Conservation (phyloP, 2,888 invertebrate species). For the Xanthia icteritia region DNA sequence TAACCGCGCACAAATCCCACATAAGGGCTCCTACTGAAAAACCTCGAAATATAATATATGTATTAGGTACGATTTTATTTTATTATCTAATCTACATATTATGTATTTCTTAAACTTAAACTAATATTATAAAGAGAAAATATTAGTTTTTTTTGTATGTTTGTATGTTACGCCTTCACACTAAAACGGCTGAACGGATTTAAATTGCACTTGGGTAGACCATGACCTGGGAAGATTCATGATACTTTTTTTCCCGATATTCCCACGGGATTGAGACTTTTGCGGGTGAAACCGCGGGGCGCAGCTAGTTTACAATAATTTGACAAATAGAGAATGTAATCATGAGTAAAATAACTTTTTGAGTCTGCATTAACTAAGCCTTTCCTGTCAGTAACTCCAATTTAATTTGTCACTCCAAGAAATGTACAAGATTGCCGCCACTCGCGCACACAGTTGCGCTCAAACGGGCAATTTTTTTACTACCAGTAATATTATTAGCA, state of each 20-base stretch:
- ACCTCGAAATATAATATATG: not conserved
- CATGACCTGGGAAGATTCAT: too few relatives aligned
- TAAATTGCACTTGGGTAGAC: too few relatives aligned
- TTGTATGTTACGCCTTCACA: too few relatives aligned
- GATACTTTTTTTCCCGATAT: too few relatives aligned
- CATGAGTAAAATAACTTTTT: not conserved
- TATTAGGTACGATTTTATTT: not conserved
- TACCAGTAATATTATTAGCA: not conserved
- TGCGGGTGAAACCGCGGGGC: too few relatives aligned
- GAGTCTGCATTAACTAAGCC: not conserved
- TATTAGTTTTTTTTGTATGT: too few relatives aligned
- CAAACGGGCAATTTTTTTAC: not conserved
- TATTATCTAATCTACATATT: not conserved
- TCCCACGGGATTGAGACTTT: too few relatives aligned
- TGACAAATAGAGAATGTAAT: not conserved
- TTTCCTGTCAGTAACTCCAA: constrained; percentile 23
- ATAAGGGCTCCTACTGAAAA: not conserved
- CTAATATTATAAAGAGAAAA: too few relatives aligned
- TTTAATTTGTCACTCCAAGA: constrained; percentile 9
- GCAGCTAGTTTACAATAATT: not conserved
- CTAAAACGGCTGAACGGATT: too few relatives aligned
- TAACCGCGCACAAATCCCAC: not conserved
- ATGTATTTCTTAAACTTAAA: too few relatives aligned
- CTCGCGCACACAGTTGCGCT: too few relatives aligned
- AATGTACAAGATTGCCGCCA: not conserved